Conservation (phyloP, 2,113 vertebrate genomes). For the Corythaeola cristata region DNA sequence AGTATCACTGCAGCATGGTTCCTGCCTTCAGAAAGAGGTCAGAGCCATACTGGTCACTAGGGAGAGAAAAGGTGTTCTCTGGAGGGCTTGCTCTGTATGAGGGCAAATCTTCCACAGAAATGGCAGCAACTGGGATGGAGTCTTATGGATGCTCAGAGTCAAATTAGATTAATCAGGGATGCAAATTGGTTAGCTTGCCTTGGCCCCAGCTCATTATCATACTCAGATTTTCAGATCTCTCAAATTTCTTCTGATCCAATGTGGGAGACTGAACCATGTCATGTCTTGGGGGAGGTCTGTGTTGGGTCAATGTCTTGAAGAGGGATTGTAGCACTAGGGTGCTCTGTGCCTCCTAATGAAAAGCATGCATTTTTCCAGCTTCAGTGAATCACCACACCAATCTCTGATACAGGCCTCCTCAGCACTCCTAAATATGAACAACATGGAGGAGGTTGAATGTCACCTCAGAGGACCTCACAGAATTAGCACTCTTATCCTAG, state of each 20-base stretch:
- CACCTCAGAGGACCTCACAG: neutral
- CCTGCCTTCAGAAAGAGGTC: neutral
- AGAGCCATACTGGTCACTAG: neutral
- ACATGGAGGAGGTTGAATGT: neutral
- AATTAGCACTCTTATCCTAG: neutral
- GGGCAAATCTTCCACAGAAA: neutral
- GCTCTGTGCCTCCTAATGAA: neutral
- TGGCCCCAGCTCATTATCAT: neutral
- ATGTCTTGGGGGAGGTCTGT: neutral
- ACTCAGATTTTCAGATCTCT: neutral
- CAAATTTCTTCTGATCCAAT: neutral
- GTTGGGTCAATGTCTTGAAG: neutral
- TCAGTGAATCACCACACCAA: neutral
- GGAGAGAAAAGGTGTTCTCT: neutral
- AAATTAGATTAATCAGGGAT: neutral
- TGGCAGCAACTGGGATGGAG: neutral
- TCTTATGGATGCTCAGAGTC: neutral
- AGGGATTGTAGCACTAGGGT: neutral
- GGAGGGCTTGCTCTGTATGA: neutral
- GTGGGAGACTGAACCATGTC: neutral
- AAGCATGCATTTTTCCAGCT: neutral
- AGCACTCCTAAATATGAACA: neutral
- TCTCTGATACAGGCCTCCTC: neutral
- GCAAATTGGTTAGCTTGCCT: neutral
- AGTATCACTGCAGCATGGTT: too few species aligned